Evolutionary conservation across 2,888 invertebrate genomes (phyloP).

Genomic region (Villa cingulata): DNA sequence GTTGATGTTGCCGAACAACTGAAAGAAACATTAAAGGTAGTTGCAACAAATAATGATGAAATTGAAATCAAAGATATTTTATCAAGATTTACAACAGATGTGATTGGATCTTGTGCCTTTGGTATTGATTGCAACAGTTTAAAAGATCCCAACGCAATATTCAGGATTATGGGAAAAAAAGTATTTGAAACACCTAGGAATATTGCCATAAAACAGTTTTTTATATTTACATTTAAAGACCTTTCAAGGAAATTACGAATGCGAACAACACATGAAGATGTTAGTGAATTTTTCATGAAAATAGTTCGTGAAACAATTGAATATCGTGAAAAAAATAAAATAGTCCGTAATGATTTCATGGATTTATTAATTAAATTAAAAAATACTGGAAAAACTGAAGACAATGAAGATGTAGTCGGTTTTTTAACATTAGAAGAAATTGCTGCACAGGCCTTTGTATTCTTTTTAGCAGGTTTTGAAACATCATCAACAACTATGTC

Average conservation of each 20-base stretch:
- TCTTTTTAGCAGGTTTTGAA: constrained; percentile 43
- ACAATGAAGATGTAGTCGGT: constrained; percentile 4
- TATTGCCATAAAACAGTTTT: background rate
- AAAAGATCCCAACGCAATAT: constrained; percentile 23
- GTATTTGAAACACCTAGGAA: constrained; percentile 16
- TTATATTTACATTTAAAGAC: constrained; percentile 1
- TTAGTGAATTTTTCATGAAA: constrained; percentile 23
- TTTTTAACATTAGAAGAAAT: constrained; percentile 36
- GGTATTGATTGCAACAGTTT: constrained; percentile 30
- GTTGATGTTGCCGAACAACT: constrained; percentile 17
- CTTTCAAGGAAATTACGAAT: constrained; percentile 3
- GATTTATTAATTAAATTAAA: constrained; percentile 40
- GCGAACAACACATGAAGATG: constrained; percentile 16
- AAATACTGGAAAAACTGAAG: constrained; percentile 2
- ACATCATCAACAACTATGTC: constrained; percentile 39
- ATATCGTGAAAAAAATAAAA: constrained; percentile 27
- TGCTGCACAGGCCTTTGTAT: constrained; percentile 41
- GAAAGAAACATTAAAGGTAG: constrained; percentile 15
- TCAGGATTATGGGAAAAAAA: constrained; percentile 16
- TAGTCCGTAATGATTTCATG: constrained; percentile 39
- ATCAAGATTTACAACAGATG: constrained; percentile 34
- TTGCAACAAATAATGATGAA: constrained; percentile 31
- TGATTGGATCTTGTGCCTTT: constrained; percentile 33
- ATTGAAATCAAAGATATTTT: constrained; percentile 30
- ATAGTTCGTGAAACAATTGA: constrained; percentile 31